Base-by-base conservation (phyloP, 2,113 vertebrate species). In the Leucopsar rothschildi region DNA sequence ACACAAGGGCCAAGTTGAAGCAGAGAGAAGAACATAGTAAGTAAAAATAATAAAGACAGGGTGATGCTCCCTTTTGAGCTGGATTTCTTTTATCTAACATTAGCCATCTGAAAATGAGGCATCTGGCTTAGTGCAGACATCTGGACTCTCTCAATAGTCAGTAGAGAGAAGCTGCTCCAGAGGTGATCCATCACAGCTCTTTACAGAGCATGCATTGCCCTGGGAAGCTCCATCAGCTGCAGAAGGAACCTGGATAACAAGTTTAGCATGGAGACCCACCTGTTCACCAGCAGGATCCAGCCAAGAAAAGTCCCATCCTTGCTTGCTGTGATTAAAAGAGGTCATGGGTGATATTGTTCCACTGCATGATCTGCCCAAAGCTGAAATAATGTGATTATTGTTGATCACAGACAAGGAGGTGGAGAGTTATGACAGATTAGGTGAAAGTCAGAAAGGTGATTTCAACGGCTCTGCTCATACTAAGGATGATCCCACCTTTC, bases 31-130 rank as follows among this genome's bases (percentile, higher is more conserved):
- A 86, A 61, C 16, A 21, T 1, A 81, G 60, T 84, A 93, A 93
- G 81, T 88, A 90, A 88, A 92, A 90, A 35, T 59, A 92, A 84
- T 90, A 87, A 87, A 91, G 82, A 82, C 65, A 70, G 45, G 33
- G 11, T 66, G 45, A 70, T 31, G 50, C 4, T 92, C 31, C 71
- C 23, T 78, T 83, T 96, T 73, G 49, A 70, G 55, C 49, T 70
- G 73, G 23, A 42, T 75, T 82, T 82, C 73, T 73, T 78, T 84
- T 87, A 82, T 66, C 70, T 90, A 82, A 91, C 3, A 7, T 84
- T 70, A 92, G 18, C 69, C 73, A 71, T 81, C 72, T 96, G 93
- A 95, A 92, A 88, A 92, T 23, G 69, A 93, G 56, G 72, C 73
- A 91, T 93, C 83, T 92, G 86, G 82, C 35, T 69, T 56, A 15